Evolutionary conservation across 2,113 vertebrate species (phyloP), one percentile per base, ranked within the genome.

Genomic region (Poecile atricapillus): DNA sequence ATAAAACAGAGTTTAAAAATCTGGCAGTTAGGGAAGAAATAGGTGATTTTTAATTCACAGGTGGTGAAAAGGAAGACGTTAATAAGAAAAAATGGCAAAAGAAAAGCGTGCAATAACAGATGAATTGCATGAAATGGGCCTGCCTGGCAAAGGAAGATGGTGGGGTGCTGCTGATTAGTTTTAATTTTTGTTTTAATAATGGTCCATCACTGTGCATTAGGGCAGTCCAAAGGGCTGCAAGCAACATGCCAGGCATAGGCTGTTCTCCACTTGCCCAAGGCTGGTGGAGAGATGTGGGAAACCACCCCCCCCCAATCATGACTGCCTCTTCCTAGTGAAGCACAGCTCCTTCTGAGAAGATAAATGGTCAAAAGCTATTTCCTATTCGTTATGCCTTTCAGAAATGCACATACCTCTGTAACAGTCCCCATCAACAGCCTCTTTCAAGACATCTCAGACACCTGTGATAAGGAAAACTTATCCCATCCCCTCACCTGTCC

Each of bases 1-100:
- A 83, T 82, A 89, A 74, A 92, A 37, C n/a, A 76, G 74, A 82
- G 27, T 50, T 89, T 94, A 47, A 91, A 94, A 94, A 77, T 35
- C 69, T 60, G 30, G 6, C 50, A 90, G 47, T 7, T 24, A 44
- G 73, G 28, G 15, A 5, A 89, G 44, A 82, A 93, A 82, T 11
- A 82, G 59, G 6, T 55, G 37, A 59, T 62, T 90, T 52, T 80
- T 76, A 91, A 93, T 55, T 86, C 50, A 25, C 7, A 4, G 27
- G 9, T 73, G 7, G 49, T 6, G 13, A 62, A 83, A 78, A 23
- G 4, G 16, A 37, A 2, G 20, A 49, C 0, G 0, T 49, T 65
- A 58, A 15, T 23, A 49, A 13, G 12, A 28, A 67, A 73, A 67
- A 27, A 39, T 2, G 3, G 3, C 1, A 3, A 21, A 47, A 22